Evolutionary conservation across 1,140 invertebrate genomes (phyloP), one percentile per base, ranked within the genome.

Genomic region (Copidosoma floridanum): DNA sequence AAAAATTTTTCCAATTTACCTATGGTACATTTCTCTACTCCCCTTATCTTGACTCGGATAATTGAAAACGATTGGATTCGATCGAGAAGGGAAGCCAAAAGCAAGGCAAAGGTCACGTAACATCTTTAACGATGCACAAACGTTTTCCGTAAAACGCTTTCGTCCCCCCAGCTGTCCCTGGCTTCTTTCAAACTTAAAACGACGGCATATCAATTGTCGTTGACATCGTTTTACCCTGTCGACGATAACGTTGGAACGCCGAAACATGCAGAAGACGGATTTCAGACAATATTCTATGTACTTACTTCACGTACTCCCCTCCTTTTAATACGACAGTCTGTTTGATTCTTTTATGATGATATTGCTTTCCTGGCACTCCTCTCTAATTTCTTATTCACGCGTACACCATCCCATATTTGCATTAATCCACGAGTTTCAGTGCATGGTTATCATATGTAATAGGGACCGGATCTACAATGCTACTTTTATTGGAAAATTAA

Each of bases 111-210:
- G 56, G 24, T 50, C 58, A 64, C 38, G 43, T 43, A 53, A 60
- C 20, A 35, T 46, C 55, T 60, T 69, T 62, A 64, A 64, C 64
- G 61, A 67, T 64, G 61, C 58, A 65, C 52, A 57, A 61, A 61
- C 57, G 47, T 64, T 60, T 67, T 65, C 53, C 60, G 51, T 65
- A 64, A 67, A 66, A 64, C 51, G 57, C 2, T 35, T 43, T 44
- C 14, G 20, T 10, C 46, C 4, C 18, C 46, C 23, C 27, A 12
- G 18, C 10, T 6, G 21, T 21, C 11, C 1, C 14, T 5, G 4
- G 12, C 14, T 40, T 16, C 18, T 40, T n/a, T 40, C 37, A n/a
- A n/a, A n/a, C 14, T 44, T 23, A 16, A 7, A 7, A 26, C 20
- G n/a, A 18, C 48, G 48, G 37, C 32, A 57, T 47, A n/a, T n/a